These are phyloP conservation scores for Gallinago media DNA, from an alignment of 2,113 vertebrate genomes.

Conservation along the genomic window DNA sequence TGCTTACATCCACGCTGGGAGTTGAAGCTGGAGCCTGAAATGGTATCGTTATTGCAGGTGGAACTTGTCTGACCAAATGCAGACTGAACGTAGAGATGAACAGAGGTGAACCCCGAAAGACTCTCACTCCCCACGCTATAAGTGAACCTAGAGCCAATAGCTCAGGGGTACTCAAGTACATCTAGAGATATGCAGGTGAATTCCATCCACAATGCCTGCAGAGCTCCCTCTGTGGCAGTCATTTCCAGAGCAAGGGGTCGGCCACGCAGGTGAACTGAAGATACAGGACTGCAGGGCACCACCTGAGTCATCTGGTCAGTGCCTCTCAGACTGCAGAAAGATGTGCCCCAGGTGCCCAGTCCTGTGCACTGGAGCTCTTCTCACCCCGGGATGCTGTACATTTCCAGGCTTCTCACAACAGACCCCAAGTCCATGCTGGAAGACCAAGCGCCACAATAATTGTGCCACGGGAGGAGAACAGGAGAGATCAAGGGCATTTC, in stretches of 20 bases:
- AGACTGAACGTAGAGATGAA: neutral
- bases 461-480: neutral
- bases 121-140: neutral
- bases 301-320: neutral
- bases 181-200: neutral
- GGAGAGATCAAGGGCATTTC: conserved; percentile 11
- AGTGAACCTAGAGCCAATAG: neutral
- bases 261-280: neutral
- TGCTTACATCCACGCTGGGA: neutral
- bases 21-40: neutral
- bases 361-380: neutral
- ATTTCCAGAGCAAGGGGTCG: neutral
- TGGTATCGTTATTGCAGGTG: neutral
- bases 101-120: neutral
- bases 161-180: neutral
- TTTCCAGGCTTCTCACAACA: neutral
- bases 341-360: neutral
- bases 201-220: neutral
- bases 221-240: neutral
- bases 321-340: neutral
- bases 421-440: neutral
- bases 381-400: neutral
- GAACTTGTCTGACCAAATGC: neutral
- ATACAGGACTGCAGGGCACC: neutral
- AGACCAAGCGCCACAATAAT: neutral